Percentiles rank a stretch among this genome's conserved stretches.
These are phyloP conservation scores for Magallana gigas DNA, from an alignment of 1,140 invertebrate species.

Conservation along the genomic window DNA sequence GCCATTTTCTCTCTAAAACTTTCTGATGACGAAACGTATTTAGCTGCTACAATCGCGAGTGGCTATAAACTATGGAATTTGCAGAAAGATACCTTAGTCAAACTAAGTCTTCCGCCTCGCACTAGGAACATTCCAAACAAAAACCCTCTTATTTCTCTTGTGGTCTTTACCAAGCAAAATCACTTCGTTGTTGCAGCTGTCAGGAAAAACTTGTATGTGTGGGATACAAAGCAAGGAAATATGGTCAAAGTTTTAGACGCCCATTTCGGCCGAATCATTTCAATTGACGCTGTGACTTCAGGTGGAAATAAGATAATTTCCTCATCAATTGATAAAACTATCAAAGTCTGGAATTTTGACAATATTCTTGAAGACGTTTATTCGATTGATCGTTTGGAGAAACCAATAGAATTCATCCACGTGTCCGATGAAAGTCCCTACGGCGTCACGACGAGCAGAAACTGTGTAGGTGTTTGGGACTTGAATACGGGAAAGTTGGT, in stretches of 20 bases:
- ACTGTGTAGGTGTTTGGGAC: constrained; percentile 97
- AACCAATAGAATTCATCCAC: constrained; percentile 93
- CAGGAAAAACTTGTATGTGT: constrained; percentile 96
- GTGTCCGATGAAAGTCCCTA: constrained; percentile 70
- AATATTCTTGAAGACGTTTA: constrained; percentile 99
- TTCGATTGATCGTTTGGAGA: constrained; percentile 95
- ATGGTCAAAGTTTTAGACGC: constrained; percentile 96
- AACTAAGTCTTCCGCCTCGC: constrained; percentile 90
- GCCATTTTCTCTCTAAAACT: constrained; percentile 89
- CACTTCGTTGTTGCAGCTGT: constrained; percentile 97
- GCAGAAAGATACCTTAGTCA: constrained; percentile 81
- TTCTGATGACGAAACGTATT: constrained; percentile 88
- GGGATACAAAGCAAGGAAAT: constrained; percentile 86
- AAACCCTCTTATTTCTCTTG: constrained; percentile 74
- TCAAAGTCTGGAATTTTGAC: constrained; percentile 99
- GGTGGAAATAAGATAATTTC: constrained; percentile 97
- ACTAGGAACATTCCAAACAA: constrained; percentile 95
- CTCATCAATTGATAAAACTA: constrained; percentile 97
- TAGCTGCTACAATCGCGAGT: constrained; percentile 91
- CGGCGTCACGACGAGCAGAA: constrained; percentile 82
- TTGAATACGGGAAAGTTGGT: constrained; percentile 89
- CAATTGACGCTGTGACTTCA: constrained; percentile 87
- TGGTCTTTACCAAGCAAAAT: constrained; percentile 93
- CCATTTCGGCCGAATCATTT: constrained; percentile 97
- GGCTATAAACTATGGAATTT: constrained; percentile 83